Base-by-base conservation (phyloP, 1,140 invertebrate genomes). In the Bombus difficillimus region DNA sequence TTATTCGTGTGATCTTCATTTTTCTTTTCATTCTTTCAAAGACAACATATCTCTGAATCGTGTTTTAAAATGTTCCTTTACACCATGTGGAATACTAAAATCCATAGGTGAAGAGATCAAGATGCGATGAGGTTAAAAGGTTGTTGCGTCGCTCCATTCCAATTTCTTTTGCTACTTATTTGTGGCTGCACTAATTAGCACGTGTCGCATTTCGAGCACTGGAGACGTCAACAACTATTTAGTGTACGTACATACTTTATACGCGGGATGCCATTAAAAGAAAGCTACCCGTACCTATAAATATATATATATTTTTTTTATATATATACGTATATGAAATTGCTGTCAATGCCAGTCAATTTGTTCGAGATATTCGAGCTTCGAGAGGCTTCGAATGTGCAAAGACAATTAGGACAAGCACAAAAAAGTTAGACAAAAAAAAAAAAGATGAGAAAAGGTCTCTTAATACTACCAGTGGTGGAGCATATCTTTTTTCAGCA, bases 171-270 rank as follows among this genome's bases (percentile, higher is more conserved):
- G 86, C 76, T 90, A 87, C 68, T 89, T 83, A 72, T 81, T 69
- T 89, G 77, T 89, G 88, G 88, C 88, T 89, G 88, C 84, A 89
- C 72, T 81, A 83, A 89, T 83, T 79, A 86, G 88, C 88, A 89
- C 88, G 59, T 72, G 81, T 86, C 81, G 75, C 76, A 89, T 89
- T 80, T 86, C 85, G 81, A 89, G 89, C 88, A 90, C 85, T 64
- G 81, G 78, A 64, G 85, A 83, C 72, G 57, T 88, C 87, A 64
- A 41, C 81, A 72, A 74, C 72, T 68, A 15, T 85, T 47, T 59
- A 59, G 81, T 59, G 75, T 89, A 86, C 78, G 83, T 89, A 88
- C 83, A 85, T 85, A 85, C 77, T 53, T 43, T 34, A 74, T 39
- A 78, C 69, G 66, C 72, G 77, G 59, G 53, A 83, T 47, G 62